phyloP scores from a whole-genome alignment of 2,797 vertebrate genomes.

The Anolis apletophallus region DNA sequence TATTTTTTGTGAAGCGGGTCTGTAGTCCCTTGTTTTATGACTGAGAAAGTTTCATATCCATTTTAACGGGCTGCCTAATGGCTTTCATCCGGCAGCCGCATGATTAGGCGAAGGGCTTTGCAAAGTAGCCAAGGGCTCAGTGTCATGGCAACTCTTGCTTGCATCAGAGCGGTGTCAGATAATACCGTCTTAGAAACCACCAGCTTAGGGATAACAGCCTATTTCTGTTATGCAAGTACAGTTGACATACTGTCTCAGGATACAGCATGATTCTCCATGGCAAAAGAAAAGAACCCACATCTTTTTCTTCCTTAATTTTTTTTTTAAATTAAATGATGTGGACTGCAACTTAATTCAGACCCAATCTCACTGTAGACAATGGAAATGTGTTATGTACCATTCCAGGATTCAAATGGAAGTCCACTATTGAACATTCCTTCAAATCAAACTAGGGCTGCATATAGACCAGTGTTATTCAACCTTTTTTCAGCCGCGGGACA shows the following conservation, averaged over 20 bases:
- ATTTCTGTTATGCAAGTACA: neutral
- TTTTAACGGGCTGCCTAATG: constrained; percentile 19
- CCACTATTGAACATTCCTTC: neutral
- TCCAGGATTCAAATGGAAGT: neutral
- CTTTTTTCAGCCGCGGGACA: too few species aligned
- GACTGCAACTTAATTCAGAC: neutral
- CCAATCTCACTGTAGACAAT: neutral
- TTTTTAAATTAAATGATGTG: neutral
- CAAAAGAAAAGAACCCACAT: neutral
- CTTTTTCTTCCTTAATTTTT: neutral
- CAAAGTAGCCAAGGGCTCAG: constrained; percentile 18
- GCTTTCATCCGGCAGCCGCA: neutral
- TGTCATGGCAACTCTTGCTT: constrained; percentile 21
- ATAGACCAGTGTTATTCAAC: too few species aligned
- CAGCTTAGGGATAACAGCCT: neutral
- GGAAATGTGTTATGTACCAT: neutral
- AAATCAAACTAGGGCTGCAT: too few species aligned
- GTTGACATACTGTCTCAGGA: neutral
- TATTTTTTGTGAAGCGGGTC: too few species aligned
- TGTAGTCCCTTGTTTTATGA: neutral
- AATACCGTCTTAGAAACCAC: constrained; percentile 16
- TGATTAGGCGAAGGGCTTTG: constrained; percentile 27
- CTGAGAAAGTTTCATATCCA: neutral
- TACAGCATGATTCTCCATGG: too few species aligned
- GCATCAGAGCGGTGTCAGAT: constrained; percentile 6